Percentiles rank a stretch among this genome's conserved stretches.
Evolutionary conservation across 2,888 invertebrate genomes (phyloP).

Genomic region (Leptinotarsa tumamoca): DNA sequence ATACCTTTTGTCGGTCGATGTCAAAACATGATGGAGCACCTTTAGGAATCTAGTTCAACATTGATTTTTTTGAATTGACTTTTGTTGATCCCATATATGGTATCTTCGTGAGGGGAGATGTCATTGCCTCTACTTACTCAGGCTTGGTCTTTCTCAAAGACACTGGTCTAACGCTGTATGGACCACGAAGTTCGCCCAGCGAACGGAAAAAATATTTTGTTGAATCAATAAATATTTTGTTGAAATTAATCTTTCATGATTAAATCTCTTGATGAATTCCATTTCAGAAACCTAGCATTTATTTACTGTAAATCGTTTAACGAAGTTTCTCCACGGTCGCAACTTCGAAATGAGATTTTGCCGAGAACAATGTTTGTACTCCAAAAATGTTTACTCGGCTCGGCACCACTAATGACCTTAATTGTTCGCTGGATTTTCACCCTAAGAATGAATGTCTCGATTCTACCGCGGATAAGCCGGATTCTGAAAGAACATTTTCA

Average conservation of each 20-base stretch:
- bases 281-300: constrained; percentile 23
- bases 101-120: too few species aligned
- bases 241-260: not conserved
- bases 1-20: too few species aligned
- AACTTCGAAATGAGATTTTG: constrained; percentile 15
- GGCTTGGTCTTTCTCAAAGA: too few species aligned
- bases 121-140: too few species aligned
- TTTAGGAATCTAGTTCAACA: too few species aligned
- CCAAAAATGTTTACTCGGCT: constrained; percentile 19
- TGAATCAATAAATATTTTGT: not conserved
- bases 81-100: too few species aligned
- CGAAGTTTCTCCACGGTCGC: constrained; percentile 29
- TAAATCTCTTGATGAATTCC: constrained; percentile 15
- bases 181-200: too few species aligned
- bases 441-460: constrained; percentile 23
- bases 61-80: too few species aligned
- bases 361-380: constrained; percentile 20
- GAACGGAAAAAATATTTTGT: not conserved
- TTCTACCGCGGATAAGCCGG: constrained; percentile 22
- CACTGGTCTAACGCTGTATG: too few species aligned
- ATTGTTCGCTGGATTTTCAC: constrained; percentile 13
- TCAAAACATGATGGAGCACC: too few species aligned
- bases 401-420: constrained; percentile 21
- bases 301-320: constrained; percentile 31
- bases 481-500: constrained; percentile 28